Base-by-base conservation (phyloP, 2,888 invertebrate genomes). In the Patella caerulea region DNA sequence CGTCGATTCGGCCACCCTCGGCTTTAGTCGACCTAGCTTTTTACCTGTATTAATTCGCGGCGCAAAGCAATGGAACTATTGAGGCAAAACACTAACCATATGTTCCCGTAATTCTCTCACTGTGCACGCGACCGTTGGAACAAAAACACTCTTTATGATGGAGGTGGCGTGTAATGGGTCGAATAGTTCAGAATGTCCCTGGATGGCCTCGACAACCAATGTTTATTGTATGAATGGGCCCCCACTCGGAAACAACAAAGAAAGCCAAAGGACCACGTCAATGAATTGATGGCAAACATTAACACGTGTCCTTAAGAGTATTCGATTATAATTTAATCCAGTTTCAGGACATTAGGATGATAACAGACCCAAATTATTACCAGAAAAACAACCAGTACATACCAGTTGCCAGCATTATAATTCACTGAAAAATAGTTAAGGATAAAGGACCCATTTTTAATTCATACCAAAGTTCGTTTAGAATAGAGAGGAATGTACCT, bases 121-220 rank as follows among this genome's bases (percentile, higher is more conserved):
- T 15, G 19, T 65, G 65, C 65, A 65, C 65, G 65, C 65, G 65
- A 65, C 19, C 65, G 19, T 65, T 65, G 65, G 65, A 65, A 65
- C 65, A 65, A n/a, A 65, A 19, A 1, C 11, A 45, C 45, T 45
- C 45, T 45, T 45, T 45, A 45, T 19, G 65, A 65, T 11, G n/a
- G 9, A 65, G n/a, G 12, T n/a, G n/a, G 65, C 65, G 65, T 65
- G 65, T 65, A 65, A 65, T 65, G 19, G 65, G 15, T n/a, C 17
- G 19, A 65, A 65, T 65, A 65, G 65, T n/a, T 65, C n/a, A n/a
- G n/a, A 65, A 65, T 65, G 19, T n/a, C 65, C 65, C 65, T 65
- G 19, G 19, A 19, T n/a, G 65, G 9, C 15, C n/a, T 65, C 19
- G 19, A 65, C n/a, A 65, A 65, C n/a, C 9, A 19, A 19, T 19